Conservation (phyloP, 2,888 invertebrate species). For the Shargacucullia verbasci region DNA sequence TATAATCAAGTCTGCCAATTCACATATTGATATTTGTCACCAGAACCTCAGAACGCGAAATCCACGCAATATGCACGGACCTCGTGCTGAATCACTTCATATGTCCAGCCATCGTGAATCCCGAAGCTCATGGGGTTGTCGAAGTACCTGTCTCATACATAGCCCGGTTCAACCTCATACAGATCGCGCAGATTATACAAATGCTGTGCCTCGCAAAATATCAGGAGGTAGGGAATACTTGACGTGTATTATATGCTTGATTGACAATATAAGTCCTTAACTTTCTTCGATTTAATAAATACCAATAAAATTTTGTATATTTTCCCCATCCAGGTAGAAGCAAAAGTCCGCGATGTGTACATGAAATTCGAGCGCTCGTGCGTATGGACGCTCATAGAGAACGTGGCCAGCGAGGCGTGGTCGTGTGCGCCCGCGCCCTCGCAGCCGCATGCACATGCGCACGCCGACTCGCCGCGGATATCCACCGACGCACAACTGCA, state of each 20-base stretch:
- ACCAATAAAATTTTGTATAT: background rate
- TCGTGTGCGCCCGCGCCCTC: constrained; percentile 68
- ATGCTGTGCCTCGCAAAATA: constrained; percentile 95
- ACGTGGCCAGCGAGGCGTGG: constrained; percentile 85
- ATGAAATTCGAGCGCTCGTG: constrained; percentile 94
- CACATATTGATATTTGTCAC: too few relatives aligned
- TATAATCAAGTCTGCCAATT: too few relatives aligned
- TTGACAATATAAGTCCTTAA: too few relatives aligned
- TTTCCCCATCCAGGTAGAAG: constrained; percentile 70
- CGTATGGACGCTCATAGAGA: constrained; percentile 93
- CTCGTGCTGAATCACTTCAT: constrained; percentile 97
- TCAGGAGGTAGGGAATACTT: constrained; percentile 90
- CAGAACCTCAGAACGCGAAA: constrained; percentile 81
- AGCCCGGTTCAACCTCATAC: constrained; percentile 96
- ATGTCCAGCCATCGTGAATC: constrained; percentile 98
- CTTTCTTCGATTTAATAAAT: too few relatives aligned
- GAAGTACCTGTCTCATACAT: constrained; percentile 97
- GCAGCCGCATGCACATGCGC: constrained; percentile 60
- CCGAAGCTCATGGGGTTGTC: constrained; percentile 97
- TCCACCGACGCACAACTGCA: constrained; percentile 68
- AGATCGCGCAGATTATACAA: constrained; percentile 98
- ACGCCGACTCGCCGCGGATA: constrained; percentile 64
- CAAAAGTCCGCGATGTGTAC: constrained; percentile 91
- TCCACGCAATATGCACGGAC: constrained; percentile 95
- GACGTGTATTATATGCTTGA: too few relatives aligned